phyloP scores from a whole-genome alignment of 2,113 vertebrate genomes.

The Puntigrus tetrazona region DNA sequence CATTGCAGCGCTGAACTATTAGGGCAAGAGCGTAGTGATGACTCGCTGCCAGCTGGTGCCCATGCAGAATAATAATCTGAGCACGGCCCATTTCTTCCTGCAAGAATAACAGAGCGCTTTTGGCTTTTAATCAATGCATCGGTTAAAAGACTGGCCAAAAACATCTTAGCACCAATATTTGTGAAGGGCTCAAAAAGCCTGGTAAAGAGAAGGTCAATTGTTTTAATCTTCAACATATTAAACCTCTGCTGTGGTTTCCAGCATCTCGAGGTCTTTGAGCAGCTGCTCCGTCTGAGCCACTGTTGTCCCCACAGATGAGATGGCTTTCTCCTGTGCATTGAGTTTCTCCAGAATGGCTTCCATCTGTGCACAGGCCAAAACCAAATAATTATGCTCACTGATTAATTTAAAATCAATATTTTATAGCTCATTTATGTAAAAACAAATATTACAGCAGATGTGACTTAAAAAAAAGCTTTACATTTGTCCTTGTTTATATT shows the following conservation, averaged over 20 bases:
- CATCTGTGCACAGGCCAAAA: slow-evolving; percentile 73
- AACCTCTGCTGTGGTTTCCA: slow-evolving; percentile 85
- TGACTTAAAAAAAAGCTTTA: neutral
- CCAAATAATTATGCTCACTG: slow-evolving; percentile 32
- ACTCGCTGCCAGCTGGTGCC: slow-evolving; percentile 88
- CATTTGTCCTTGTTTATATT: neutral
- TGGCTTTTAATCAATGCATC: neutral
- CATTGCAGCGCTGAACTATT: slow-evolving; percentile 93
- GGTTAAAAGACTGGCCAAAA: neutral
- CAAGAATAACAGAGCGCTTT: neutral
- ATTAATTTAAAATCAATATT: neutral
- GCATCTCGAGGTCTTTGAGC: slow-evolving; percentile 79
- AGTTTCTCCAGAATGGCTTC: slow-evolving; percentile 80
- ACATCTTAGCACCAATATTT: neutral
- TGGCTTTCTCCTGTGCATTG: slow-evolving; percentile 77
- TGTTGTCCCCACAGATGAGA: slow-evolving; percentile 78
- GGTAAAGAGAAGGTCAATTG: neutral
- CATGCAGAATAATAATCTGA: slow-evolving; percentile 86
- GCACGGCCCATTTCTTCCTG: slow-evolving; percentile 87
- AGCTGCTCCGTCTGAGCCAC: slow-evolving; percentile 82
- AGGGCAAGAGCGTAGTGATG: slow-evolving; percentile 94
- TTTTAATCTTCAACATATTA: neutral
- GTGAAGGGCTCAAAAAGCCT: neutral
- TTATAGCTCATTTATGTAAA: neutral
- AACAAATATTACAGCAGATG: neutral